Evolutionary conservation across 2,888 invertebrate genomes (phyloP), one percentile per base, ranked within the genome.

Genomic region (Sphaerophoria rueppellii): DNA sequence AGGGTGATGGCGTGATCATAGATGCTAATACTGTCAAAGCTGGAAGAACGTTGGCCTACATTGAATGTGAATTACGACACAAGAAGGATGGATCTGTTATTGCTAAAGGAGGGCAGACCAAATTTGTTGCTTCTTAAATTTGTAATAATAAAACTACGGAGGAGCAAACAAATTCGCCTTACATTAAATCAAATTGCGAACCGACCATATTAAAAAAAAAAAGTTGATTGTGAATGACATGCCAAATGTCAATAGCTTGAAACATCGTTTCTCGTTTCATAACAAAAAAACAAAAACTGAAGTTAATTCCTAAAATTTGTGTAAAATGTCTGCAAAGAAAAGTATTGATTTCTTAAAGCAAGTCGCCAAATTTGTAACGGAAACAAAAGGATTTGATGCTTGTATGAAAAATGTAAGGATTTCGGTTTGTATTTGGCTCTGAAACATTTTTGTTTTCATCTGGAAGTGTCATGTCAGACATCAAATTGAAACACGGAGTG

Each of bases 61-160:
- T 98, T 9, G 95, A 95, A 88, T 96, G 97, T 12, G 95, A 96
- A 88, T 93, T 98, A 1, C 94, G 93, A 55, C 95, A 96, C 82
- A 97, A 97, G 91, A 92, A 93, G 6, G 95, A 94, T 81, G 95
- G 96, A 71, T 93, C 93, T 58, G 88, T 98, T 1, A 91, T 98
- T 65, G 98, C 97, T 4, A 95, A 94, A 85, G 98, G 97, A 50
- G 93, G 94, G 76, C 98, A 98, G 90, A 97, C 96, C 0, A 98
- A 98, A 91, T 97, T 93, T 90, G 90, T 94, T 5, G 90, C 90
- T 32, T 70, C 89, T 5, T 74, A 67, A 65, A 12, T n/a, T 0
- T n/a, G 12, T 4, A 88, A 9, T 78, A 78, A 65, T 24, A 34
- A 6, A 40, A 16, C 24, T 16, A 43, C 12, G 0, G 9, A 43